Percentiles rank a stretch among this genome's conserved stretches.
Conservation (phyloP, 2,113 vertebrate species). For the Pyxicephalus adspersus region DNA sequence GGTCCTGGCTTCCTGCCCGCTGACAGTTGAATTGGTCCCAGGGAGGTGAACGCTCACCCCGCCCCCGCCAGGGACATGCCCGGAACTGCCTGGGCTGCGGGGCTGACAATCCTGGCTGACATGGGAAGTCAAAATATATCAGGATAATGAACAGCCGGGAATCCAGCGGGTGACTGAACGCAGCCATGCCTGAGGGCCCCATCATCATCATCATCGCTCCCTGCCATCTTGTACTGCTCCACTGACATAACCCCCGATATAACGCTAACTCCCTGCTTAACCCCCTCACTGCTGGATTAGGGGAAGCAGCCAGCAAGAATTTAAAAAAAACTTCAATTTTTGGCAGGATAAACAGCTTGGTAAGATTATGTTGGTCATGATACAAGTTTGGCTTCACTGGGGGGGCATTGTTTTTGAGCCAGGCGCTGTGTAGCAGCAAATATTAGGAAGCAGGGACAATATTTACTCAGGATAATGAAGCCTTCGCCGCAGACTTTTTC, state of each 20-base stretch:
- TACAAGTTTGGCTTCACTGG: too few relatives aligned
- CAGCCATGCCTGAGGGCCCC: background rate
- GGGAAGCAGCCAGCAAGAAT: background rate
- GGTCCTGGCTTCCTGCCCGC: background rate
- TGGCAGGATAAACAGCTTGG: too few relatives aligned
- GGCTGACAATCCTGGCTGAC: conserved; percentile 14
- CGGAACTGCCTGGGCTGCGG: conserved; percentile 21
- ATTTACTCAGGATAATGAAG: too few relatives aligned
- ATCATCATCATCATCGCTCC: background rate
- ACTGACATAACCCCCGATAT: background rate
- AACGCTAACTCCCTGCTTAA: background rate
- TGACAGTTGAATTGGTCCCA: background rate
- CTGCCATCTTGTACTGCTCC: background rate
- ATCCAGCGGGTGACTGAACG: conserved; percentile 16
- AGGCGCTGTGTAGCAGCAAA: too few relatives aligned
- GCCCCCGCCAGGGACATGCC: conserved; percentile 27
- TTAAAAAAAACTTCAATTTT: too few relatives aligned
- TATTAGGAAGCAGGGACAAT: too few relatives aligned
- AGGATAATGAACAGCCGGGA: background rate
- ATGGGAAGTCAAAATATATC: conserved; percentile 6
- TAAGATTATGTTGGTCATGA: too few relatives aligned
- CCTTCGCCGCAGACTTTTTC: too few relatives aligned
- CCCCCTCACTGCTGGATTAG: background rate
- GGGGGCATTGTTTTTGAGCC: too few relatives aligned
- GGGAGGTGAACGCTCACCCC: conserved; percentile 2